Evolutionary conservation across 2,113 vertebrate genomes (phyloP), one percentile per base, ranked within the genome.

Genomic region (Haemorhous mexicanus): DNA sequence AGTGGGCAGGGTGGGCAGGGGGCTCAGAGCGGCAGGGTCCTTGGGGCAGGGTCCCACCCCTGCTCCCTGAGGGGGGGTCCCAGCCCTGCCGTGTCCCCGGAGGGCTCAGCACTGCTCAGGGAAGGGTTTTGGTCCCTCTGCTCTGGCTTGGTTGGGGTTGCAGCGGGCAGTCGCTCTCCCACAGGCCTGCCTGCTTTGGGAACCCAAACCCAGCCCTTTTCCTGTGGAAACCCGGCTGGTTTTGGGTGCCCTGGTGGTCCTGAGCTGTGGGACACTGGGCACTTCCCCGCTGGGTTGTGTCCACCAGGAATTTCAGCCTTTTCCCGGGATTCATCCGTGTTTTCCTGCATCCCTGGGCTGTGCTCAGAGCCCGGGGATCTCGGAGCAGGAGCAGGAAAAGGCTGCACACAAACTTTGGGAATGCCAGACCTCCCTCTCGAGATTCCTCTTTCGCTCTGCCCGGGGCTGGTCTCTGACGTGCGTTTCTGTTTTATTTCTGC

Each of bases 291-390:
- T 20, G 55, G 55, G 55, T 58, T 23, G 56, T 16, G 13, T 23
- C 33, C 56, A 10, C 13, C 21, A 4, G 56, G 56, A 16, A 16
- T n/a, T 35, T 7, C 56, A 35, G 33, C 33, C 33, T 58, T 58
- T n/a, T 35, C 56, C 33, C 14, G 9, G 56, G 56, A 5, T 35
- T 16, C 1, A 1, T n/a, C 3, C 1, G 21, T 10, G 56, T 35
- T n/a, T 58, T 10, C 33, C 56, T 58, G 55, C 55, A 10, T 10
- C 12, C 55, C 55, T 56, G 52, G 52, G 52, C 52, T 18, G 30
- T 32, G 30, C 52, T 30, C 52, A 12, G 52, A 32, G 28, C 52
- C 52, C 52, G 11, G 32, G 32, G 20, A 3, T 56, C 32, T 33
- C 5, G 20, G 55, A 56, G 32, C 55, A 22, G 32, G 33, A 23